Conservation (phyloP, 2,888 invertebrate genomes). For the Cephus pygmeus region DNA sequence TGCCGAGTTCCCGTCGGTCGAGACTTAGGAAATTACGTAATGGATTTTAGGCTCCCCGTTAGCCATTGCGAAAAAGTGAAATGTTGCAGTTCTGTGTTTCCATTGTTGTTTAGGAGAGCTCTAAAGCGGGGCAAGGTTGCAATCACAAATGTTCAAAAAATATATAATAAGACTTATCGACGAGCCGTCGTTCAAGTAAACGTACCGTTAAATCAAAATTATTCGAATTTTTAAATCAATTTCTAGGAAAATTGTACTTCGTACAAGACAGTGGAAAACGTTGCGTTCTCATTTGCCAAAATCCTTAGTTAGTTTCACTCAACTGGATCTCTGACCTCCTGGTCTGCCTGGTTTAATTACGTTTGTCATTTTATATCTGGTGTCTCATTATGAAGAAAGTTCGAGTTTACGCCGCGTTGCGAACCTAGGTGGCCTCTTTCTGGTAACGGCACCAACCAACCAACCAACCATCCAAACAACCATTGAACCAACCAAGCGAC, state of each 20-base stretch:
- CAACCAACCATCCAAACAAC: slow-evolving; percentile 33
- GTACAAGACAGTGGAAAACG: neutral
- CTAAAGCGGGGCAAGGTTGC: slow-evolving; percentile 54
- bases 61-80: slow-evolving; percentile 60
- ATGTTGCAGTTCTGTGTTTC: slow-evolving; percentile 52
- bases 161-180: neutral
- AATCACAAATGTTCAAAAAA: slow-evolving; percentile 34
- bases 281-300: neutral
- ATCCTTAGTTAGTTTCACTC: neutral
- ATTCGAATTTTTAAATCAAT: neutral
- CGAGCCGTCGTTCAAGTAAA: neutral
- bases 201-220: neutral
- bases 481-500: slow-evolving; percentile 33
- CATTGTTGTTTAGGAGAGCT: slow-evolving; percentile 44
- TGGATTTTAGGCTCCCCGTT: slow-evolving; percentile 51
- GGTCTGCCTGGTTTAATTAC: slow-evolving; percentile 56
- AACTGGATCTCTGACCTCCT: slow-evolving; percentile 47
- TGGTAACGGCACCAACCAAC: slow-evolving; percentile 58
- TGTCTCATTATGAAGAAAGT: slow-evolving; percentile 60
- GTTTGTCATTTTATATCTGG: slow-evolving; percentile 55
- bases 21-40: slow-evolving; percentile 56
- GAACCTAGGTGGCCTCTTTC: slow-evolving; percentile 61
- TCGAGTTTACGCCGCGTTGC: slow-evolving; percentile 48
- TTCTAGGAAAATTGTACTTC: neutral
- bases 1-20: neutral